These are phyloP conservation scores for Drosophila recens DNA, from an alignment of 2,888 invertebrate species.

Conservation along the genomic window DNA sequence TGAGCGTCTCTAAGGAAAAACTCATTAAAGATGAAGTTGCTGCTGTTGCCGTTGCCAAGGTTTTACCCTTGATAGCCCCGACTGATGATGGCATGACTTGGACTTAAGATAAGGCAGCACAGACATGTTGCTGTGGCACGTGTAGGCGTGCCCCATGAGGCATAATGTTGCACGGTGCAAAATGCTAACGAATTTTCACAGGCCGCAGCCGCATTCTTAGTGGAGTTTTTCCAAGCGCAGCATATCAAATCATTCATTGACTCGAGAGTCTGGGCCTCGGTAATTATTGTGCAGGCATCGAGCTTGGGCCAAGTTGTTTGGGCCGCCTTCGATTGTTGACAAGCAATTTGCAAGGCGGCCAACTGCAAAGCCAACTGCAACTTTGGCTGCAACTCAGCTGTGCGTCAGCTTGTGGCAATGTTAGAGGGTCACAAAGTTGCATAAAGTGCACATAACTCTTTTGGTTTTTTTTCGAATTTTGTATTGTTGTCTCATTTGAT, in stretches of 20 bases:
- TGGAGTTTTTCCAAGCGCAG: constrained; percentile 67
- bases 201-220: constrained; percentile 59
- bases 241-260: constrained; percentile 73
- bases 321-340: constrained; percentile 72
- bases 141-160: constrained; percentile 73
- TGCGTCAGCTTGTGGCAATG: constrained; percentile 52
- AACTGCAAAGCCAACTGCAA: constrained; percentile 39
- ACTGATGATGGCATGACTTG: constrained; percentile 73
- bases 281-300: constrained; percentile 61
- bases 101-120: constrained; percentile 54
- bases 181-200: constrained; percentile 74
- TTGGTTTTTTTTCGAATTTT: constrained; percentile 2
- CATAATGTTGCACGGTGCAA: constrained; percentile 74
- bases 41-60: constrained; percentile 54
- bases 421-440: constrained; percentile 69
- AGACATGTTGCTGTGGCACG: constrained; percentile 46
- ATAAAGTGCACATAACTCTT: constrained; percentile 74
- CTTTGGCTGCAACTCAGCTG: constrained; percentile 53
- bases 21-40: constrained; percentile 64
- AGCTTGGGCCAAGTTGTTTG: constrained; percentile 17
- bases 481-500: constrained; percentile 71
- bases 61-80: constrained; percentile 56
- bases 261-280: constrained; percentile 24
- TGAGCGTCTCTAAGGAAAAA: constrained; percentile 52
- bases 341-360: constrained; percentile 69